Evolutionary conservation across 2,888 invertebrate genomes (phyloP), one percentile per base, ranked within the genome.

Genomic region (Bedellia somnulentella): DNA sequence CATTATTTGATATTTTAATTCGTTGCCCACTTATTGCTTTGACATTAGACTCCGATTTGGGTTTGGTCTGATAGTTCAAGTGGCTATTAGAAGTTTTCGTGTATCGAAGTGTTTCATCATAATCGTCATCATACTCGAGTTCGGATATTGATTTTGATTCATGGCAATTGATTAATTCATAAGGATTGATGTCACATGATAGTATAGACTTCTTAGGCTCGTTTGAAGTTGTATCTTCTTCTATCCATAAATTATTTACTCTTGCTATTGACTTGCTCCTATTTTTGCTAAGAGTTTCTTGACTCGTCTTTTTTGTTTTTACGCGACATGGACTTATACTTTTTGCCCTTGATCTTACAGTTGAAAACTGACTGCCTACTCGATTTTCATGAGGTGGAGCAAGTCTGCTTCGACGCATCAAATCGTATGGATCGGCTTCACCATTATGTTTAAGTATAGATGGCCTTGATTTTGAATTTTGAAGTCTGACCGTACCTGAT

Each of bases 161-260:
- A 34, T 48, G 75, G 37, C 68, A 68, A 55, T 87, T 83, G 44
- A 90, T 83, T 49, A 91, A 75, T 40, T 89, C 87, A 52, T 91
- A 91, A 3, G 91, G 89, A 59, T 90, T 91, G 23, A 91, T 87
- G 54, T 87, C 83, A 64, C 90, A 91, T 44, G 89, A 86, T 24
- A 91, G 66, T 39, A 91, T 91, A 11, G 90, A 90, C 40, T 81
- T 84, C 25, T 85, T 73, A 23, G 59, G 49, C 15, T 67, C 64
- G 38, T 44, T 55, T 27, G 45, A 38, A 32, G 44, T 57, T 17
- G 42, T 37, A 35, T 57, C 66, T 43, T 77, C 70, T 38, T 68
- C 67, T 34, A 68, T 57, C 61, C 76, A 76, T 32, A 68, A 43
- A 42, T 79, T 73, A 41, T 68, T 75, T 1, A 68, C 67, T 30